A percentile compares a stretch with the other conserved stretches of the same genome.
phyloP scores from a whole-genome alignment of 2,113 vertebrate genomes.

The Phyllopteryx taeniolatus region DNA sequence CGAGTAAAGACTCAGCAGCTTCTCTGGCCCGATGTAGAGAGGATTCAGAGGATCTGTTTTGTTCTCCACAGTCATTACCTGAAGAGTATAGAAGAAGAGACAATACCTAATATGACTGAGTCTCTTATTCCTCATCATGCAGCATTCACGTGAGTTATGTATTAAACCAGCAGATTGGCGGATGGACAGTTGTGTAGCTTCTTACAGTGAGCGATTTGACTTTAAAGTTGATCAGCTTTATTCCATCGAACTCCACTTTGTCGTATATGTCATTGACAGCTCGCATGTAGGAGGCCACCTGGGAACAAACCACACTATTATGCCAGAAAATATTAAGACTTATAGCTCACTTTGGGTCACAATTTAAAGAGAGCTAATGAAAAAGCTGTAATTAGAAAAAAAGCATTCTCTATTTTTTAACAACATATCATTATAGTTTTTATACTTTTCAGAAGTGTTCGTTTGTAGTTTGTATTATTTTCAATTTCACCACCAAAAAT shows the following conservation, averaged over 20 bases:
- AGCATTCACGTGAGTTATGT: neutral
- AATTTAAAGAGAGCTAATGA: no score
- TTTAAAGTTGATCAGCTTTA: conserved; percentile 78
- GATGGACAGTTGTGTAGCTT: conserved; percentile 3
- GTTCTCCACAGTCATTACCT: conserved; percentile 69
- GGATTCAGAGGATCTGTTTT: conserved; percentile 51
- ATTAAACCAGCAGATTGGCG: neutral
- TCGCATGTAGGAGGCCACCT: conserved; percentile 75
- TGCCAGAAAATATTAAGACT: neutral
- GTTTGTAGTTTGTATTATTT: no score
- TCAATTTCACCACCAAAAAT: no score
- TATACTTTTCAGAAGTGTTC: no score
- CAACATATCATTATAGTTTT: no score
- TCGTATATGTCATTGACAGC: conserved; percentile 77
- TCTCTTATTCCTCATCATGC: neutral
- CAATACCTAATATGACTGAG: no score
- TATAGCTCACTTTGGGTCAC: neutral
- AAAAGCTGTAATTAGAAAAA: no score
- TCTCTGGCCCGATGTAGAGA: conserved; percentile 74
- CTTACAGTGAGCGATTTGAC: conserved; percentile 78
- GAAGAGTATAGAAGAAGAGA: neutral
- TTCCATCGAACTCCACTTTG: conserved; percentile 71
- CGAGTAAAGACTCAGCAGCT: conserved; percentile 75
- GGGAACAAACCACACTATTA: conserved; percentile 9
- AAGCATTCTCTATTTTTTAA: no score